Base-by-base conservation (phyloP, 2,113 vertebrate species). In the Brienomyrus brachyistius region DNA sequence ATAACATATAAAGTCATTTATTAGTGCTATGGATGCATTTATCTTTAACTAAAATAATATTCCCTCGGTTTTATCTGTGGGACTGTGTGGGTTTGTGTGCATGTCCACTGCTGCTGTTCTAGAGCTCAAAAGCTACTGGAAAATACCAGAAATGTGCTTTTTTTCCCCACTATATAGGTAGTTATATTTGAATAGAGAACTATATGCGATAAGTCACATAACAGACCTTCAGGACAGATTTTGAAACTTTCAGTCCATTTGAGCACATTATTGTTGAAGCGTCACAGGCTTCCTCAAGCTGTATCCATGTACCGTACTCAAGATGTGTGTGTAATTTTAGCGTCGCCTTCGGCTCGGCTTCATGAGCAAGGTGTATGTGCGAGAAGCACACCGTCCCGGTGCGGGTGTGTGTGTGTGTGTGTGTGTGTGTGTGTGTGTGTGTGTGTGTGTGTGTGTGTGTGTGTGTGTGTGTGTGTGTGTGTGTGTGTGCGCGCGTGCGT, bases 331-430 rank as follows among this genome's bases (percentile, higher is more conserved):
- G 43, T 62, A 62, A 88, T 88, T 88, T 56, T 62, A 88, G 54
- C 10, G 7, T 56, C 3, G 35, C 54, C 50, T 52, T 86, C 0
- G 21, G 27, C 47, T 17, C 8, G 50, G 50, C 40, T 43, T 62
- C 21, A 23, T 43, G 54, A 59, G 48, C 31, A 62, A 45, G 86
- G 86, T 88, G 40, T 45, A 45, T 59, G 54, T 66, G 86, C 7
- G 52, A 88, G 21, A n/a, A 45, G 86, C 52, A 59, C 40, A 66
- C 2, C 6, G 21, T 62, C 77, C 91, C 89, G 70, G 89, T 74
- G 84, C 80, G 48, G 80, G 83, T 80, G 84, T 45, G 80, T 45
- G 23, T 11, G 3, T 11, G 31, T 13, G 66, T 19, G 62, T 31
- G n/a, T 70, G 21, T 59, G 62, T 70, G 66, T 70, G 66, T 31